phyloP scores from a whole-genome alignment of 53 echinoderm and acorn worm genomes.

The Holothuria leucospilota region DNA sequence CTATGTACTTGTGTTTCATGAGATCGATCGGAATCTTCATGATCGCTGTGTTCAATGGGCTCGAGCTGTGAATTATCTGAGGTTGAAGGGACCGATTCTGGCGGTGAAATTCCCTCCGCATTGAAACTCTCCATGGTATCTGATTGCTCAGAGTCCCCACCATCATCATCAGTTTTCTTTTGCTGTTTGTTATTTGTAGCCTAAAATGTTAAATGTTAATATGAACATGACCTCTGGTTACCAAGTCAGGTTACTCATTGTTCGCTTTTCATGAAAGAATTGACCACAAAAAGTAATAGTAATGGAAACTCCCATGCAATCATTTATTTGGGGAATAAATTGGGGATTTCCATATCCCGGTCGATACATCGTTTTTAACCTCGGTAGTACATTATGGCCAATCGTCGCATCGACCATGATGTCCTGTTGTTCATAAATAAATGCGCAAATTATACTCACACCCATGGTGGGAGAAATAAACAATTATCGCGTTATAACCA shows the following conservation, averaged over 20 bases:
- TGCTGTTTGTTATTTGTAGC: background rate
- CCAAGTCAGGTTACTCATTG: slow-evolving; percentile 17
- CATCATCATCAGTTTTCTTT: background rate
- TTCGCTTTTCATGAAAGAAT: background rate
- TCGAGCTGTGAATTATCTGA: background rate
- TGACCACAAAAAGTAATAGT: no score
- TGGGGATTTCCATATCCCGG: no score
- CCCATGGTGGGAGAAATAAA: no score
- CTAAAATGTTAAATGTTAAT: slow-evolving; percentile 3
- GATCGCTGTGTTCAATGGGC: background rate
- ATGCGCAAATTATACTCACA: no score
- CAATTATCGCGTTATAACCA: no score
- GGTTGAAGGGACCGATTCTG: slow-evolving; percentile 21
- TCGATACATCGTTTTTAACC: no score
- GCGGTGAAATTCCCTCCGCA: background rate
- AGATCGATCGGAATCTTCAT: slow-evolving; percentile 13
- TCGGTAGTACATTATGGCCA: no score
- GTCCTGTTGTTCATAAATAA: no score
- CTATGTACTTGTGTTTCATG: no score
- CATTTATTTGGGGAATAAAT: no score
- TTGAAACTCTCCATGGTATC: slow-evolving; percentile 1
- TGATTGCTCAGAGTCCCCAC: background rate
- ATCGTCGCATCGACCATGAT: no score
- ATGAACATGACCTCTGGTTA: background rate
- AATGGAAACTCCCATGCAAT: no score